A percentile compares a stretch with the other conserved stretches of the same genome.
Evolutionary conservation across 2,113 vertebrate genomes (phyloP).

Genomic region (Brachypodius melanocephalos): DNA sequence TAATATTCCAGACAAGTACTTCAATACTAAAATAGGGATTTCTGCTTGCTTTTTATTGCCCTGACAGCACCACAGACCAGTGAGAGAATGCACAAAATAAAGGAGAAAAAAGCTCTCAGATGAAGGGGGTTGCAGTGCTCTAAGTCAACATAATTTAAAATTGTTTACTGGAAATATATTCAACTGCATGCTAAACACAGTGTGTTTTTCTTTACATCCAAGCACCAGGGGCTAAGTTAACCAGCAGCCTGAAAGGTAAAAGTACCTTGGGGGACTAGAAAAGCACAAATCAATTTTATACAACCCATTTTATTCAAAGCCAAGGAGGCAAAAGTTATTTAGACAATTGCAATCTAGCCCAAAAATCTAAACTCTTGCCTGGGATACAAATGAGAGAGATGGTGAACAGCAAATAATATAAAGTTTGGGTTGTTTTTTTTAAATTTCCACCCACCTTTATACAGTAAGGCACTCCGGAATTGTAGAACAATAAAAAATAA

Average conservation of each 20-base stretch:
- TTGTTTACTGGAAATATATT: slow-evolving; percentile 12
- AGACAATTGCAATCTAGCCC: background rate
- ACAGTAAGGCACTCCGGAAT: background rate
- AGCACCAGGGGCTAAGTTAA: background rate
- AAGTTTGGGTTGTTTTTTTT: background rate
- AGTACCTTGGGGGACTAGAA: background rate
- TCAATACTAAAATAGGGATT: slow-evolving; percentile 1
- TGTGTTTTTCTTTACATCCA: background rate
- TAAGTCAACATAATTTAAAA: background rate
- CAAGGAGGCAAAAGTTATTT: background rate
- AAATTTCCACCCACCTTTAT: background rate
- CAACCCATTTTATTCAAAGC: background rate
- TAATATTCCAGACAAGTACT: background rate
- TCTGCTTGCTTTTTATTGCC: slow-evolving; percentile 1
- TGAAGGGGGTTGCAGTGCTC: background rate
- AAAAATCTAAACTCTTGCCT: background rate
- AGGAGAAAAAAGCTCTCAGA: background rate
- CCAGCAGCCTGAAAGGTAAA: background rate
- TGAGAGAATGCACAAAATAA: background rate
- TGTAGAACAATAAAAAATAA: background rate
- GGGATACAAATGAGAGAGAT: background rate
- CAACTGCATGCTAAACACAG: background rate
- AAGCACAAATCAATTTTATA: background rate
- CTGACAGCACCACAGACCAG: background rate
- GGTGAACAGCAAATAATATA: background rate